Evolutionary conservation across 2,888 invertebrate species (phyloP), one percentile per base, ranked within the genome.

Genomic region (Notodonta ziczac): DNA sequence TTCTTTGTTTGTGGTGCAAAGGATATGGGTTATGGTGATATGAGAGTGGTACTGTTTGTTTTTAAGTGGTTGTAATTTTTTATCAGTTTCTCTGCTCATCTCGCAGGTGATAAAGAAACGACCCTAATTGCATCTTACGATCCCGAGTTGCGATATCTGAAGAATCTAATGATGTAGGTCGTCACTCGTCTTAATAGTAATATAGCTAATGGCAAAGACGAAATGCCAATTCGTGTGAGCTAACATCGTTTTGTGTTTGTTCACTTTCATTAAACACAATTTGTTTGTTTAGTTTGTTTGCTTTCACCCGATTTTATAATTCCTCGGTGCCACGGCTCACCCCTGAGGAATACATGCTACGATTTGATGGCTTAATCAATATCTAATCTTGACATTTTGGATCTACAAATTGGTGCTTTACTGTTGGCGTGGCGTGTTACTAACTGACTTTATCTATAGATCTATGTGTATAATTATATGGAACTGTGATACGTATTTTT

Each of bases 291-390:
- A 60, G 56, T 53, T 51, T 51, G 32, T 63, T 65, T 50, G 46
- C 58, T 35, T 59, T 57, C 9, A 61, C 62, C 59, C 62, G 69
- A 66, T 71, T 71, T 72, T 68, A 69, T 69, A 70, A 71, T 74
- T 72, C 69, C 63, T 69, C 69, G 65, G 73, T 74, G 70, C 66
- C 68, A 46, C 9, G 13, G n/a, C 46, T 4, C n/a, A 69, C 70
- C 75, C 70, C 62, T 66, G 61, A 62, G 68, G 66, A 74, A 24
- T 24, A 24, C 71, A 73, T 76, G 67, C 77, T 74, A 71, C 70
- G 69, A 69, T 77, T 78, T 79, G 74, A 77, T 73, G 75, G 72
- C 76, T 79, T 80, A 78, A 81, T 84, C 81, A 80, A 81, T 80
- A 76, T 79, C 65, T 79, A 76, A 81, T 80, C 73, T 77, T 70